These are phyloP conservation scores for Myioborus miniatus DNA, from an alignment of 2,797 vertebrate genomes.

Conservation along the genomic window DNA sequence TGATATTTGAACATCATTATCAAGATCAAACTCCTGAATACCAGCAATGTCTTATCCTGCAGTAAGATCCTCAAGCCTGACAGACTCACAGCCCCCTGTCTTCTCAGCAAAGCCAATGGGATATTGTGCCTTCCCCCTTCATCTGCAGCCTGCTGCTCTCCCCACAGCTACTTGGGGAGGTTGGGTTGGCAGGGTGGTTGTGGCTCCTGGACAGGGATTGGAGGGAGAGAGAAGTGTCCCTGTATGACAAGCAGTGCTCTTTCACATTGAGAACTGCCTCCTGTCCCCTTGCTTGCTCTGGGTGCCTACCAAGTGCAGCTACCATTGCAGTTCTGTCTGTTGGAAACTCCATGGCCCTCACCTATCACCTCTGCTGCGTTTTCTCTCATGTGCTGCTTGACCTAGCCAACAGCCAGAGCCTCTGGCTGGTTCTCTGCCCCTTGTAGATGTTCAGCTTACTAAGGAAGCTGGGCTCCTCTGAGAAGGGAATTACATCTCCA, in stretches of 20 bases:
- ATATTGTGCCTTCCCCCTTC: background rate
- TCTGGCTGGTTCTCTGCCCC: background rate
- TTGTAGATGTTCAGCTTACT: background rate
- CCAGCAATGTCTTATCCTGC: background rate
- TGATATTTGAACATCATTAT: background rate
- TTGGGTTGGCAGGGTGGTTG: background rate
- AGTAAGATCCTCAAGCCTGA: background rate
- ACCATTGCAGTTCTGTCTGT: background rate
- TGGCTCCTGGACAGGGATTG: fast-evolving
- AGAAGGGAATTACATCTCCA: background rate
- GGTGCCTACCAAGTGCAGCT: background rate
- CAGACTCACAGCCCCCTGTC: background rate
- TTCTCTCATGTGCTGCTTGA: background rate
- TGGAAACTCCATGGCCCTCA: fast-evolving
- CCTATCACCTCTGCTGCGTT: background rate
- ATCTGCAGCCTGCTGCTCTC: background rate
- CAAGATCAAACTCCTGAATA: background rate
- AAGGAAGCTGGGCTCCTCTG: background rate
- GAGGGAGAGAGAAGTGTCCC: background rate
- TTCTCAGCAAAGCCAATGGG: background rate
- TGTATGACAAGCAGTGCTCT: background rate
- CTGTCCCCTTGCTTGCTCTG: background rate
- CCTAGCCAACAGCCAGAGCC: background rate
- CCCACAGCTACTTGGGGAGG: fast-evolving
- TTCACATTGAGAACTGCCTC: background rate